Base-by-base conservation (phyloP, 2,888 invertebrate species). In the Pristionchus arcanus region DNA sequence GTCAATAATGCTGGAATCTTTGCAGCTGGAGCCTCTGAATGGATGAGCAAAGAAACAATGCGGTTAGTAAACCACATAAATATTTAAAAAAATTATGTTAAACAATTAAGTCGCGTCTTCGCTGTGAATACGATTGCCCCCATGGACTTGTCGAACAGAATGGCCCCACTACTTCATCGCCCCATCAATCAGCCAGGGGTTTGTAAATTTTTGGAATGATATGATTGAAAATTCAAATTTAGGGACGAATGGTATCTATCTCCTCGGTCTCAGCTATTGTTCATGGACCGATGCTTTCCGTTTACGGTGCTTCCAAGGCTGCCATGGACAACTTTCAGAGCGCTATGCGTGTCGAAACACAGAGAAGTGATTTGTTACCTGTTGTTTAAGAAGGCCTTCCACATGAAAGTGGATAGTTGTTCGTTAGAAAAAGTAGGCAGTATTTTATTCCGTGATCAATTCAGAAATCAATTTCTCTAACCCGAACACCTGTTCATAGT, bases 301-400 rank as follows among this genome's bases (percentile, higher is more conserved):
- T 74, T 1, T 88, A 88, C 49, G 87, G 87, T 3, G 87, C 87
- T 31, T 74, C 74, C 31, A 88, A 88, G 74, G 87, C 74, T n/a
- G 87, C 87, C 53, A 53, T 88, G 21, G 87, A 88, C 55, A 71
- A 74, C 34, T 87, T 49, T n/a, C n/a, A 53, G 9, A 25, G 21
- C 21, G 31, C 63, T 15, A 53, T 88, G 55, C 37, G 74, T 16
- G 55, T 74, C 13, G 87, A 88, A 34, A 88, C 31, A 1, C 53
- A 74, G 55, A 31, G 87, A 31, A 28, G 87, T 88, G 19, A 53
- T 74, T 55, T 5, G 2, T 21, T 31, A 21, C 0, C 0, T 2
- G 0, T 16, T 59, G 21, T 34, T 15, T 34, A 21, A 71, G 1
- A n/a, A 53, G 71, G 16, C 5, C 5, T 21, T 63, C 13, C 71